Percentiles rank a stretch among this genome's conserved stretches.
Conservation (phyloP, 2,888 invertebrate genomes). For the Oasisia sp. region DNA sequence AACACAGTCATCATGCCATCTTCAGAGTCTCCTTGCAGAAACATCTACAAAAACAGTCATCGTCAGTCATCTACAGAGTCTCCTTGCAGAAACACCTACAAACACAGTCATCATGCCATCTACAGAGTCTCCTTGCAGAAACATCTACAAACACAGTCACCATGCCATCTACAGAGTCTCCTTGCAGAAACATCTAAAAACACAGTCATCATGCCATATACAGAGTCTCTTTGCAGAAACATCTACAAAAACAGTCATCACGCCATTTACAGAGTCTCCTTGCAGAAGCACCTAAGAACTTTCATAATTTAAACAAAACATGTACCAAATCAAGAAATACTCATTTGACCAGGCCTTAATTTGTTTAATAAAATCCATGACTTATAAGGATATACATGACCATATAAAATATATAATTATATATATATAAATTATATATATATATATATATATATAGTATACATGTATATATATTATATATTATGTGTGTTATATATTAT, state of each 20-base stretch:
- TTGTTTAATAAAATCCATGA: too few species aligned
- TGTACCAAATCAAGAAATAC: too few species aligned
- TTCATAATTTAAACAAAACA: too few species aligned
- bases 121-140: not conserved
- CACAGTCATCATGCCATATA: not conserved
- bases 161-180: too few species aligned
- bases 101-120: not conserved
- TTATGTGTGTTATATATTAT: too few species aligned
- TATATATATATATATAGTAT: too few species aligned
- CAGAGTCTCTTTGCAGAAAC: slow-evolving; percentile 74
- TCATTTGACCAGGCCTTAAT: too few species aligned
- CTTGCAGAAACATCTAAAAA: slow-evolving; percentile 86
- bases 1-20: not conserved
- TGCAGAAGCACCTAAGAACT: not conserved
- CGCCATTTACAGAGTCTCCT: not conserved
- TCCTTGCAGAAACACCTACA: slow-evolving; percentile 88
- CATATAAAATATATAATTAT: too few species aligned
- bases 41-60: not conserved
- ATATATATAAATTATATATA: too few species aligned
- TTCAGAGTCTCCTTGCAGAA: not conserved
- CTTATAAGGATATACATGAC: too few species aligned
- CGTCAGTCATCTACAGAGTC: too few species aligned
- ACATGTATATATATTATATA: too few species aligned
- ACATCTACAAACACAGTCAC: not conserved
- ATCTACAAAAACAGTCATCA: slow-evolving; percentile 68